Conservation (phyloP, 2,113 vertebrate genomes). For the Formicarius rufipectus region DNA sequence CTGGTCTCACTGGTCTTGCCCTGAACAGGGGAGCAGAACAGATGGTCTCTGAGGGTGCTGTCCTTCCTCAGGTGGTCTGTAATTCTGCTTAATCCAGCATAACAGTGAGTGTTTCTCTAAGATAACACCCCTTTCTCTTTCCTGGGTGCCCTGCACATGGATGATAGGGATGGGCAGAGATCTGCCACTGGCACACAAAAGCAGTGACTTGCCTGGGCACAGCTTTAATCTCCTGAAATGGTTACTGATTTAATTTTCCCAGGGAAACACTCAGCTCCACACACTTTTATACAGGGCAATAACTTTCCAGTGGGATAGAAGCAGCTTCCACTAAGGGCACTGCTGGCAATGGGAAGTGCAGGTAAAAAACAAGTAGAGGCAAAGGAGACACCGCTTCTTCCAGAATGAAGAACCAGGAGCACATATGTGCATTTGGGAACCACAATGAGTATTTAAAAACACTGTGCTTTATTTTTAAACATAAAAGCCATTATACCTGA, state of each 20-base stretch:
- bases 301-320: neutral
- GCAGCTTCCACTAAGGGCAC: neutral
- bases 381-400: neutral
- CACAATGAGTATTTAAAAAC: neutral
- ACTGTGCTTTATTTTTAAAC: neutral
- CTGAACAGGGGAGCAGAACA: neutral
- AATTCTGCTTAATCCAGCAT: neutral
- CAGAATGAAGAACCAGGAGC: neutral
- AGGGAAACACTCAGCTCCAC: neutral
- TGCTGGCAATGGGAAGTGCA: neutral
- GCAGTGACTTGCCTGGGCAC: neutral
- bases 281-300: neutral
- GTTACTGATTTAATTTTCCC: neutral
- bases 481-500: neutral
- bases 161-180: neutral
- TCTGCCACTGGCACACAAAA: rapidly evolving
- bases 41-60: neutral
- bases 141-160: neutral
- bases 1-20: neutral
- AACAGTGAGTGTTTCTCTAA: neutral
- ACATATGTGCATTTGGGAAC: neutral
- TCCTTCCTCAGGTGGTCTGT: neutral
- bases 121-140: neutral
- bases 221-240: neutral
- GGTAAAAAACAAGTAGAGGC: neutral